Evolutionary conservation across 2,888 invertebrate genomes (phyloP), one percentile per base, ranked within the genome.

Genomic region (Ecdyonurus torrentis): DNA sequence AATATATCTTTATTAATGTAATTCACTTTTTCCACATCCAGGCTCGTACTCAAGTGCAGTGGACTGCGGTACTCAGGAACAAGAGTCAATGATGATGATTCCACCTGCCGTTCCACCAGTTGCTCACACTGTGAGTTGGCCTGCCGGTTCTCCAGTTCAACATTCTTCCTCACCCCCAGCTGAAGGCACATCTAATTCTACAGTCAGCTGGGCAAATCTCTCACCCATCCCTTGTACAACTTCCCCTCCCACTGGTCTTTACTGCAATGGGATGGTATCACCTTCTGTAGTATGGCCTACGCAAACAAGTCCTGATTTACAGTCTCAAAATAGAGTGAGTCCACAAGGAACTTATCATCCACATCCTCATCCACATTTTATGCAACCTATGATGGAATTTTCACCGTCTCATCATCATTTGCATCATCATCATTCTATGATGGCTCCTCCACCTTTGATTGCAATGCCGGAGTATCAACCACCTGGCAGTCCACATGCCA

Each of bases 361-460:
- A 18, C 58, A n/a, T 50, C 52, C 2, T 52, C 58, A 5, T 23
- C n/a, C n/a, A n/a, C 63, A 19, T 52, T 59, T 1, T 53, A 62
- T 25, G 25, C 62, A 37, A 22, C 59, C 19, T 23, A 52, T 24
- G 22, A 37, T 52, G 59, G 63, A n/a, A 18, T 59, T 23, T 59
- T 50, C 58, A 59, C 63, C 23, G 37, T 58, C 37, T 55, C 62
- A 62, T n/a, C 58, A 58, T 50, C 59, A 59, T 3, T 52, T 50
- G 20, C 63, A 63, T 50, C 63, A 63, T 23, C 59, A 63, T 23
- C 63, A 59, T 23, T 50, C 63, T 7, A 58, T 52, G 23, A 59
- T 59, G 52, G 52, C 52, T 19, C 52, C 58, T 22, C 59, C 58
- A 15, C 59, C 63, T n/a, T 19, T 63, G 15, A 52, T 52, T 5